These are phyloP conservation scores for Conger conger DNA, from an alignment of 2,113 vertebrate species.

Conservation along the genomic window DNA sequence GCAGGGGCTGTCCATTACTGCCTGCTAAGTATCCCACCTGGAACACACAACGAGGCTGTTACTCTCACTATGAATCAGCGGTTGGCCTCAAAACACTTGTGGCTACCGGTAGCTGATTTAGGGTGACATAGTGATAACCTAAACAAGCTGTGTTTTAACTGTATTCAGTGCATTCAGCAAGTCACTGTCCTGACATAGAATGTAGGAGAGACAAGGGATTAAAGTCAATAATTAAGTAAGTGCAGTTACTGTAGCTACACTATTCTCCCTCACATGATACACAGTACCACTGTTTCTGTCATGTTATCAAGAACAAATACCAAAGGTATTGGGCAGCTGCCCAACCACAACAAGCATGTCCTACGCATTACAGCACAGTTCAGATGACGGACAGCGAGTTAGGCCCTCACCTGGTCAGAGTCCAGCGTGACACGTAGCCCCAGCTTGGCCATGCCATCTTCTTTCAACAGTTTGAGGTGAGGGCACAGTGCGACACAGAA, in stretches of 20 bases:
- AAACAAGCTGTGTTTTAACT: background rate
- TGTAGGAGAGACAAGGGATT: background rate
- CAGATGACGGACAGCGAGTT: background rate
- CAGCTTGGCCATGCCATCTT: slow-evolving; percentile 95
- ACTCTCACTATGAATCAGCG: slow-evolving; percentile 20
- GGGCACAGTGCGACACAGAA: slow-evolving; percentile 93
- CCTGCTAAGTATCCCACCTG: slow-evolving; percentile 97
- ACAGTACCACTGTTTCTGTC: background rate
- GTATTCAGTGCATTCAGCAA: background rate
- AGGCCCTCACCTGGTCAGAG: slow-evolving; percentile 83
- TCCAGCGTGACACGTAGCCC: slow-evolving; percentile 92
- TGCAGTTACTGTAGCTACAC: background rate
- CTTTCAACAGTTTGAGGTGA: slow-evolving; percentile 92
- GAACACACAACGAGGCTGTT: slow-evolving; percentile 46
- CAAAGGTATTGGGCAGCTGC: background rate
- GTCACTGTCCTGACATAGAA: background rate
- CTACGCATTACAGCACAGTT: background rate
- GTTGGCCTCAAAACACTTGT: background rate
- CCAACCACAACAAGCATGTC: background rate
- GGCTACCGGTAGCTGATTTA: background rate
- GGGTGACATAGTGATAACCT: background rate
- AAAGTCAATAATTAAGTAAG: background rate
- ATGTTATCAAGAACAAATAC: background rate
- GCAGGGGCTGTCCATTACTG: slow-evolving; percentile 92
- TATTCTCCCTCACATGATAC: background rate